Conservation (phyloP, 2,113 vertebrate species). For the Hepsetus odoe region DNA sequence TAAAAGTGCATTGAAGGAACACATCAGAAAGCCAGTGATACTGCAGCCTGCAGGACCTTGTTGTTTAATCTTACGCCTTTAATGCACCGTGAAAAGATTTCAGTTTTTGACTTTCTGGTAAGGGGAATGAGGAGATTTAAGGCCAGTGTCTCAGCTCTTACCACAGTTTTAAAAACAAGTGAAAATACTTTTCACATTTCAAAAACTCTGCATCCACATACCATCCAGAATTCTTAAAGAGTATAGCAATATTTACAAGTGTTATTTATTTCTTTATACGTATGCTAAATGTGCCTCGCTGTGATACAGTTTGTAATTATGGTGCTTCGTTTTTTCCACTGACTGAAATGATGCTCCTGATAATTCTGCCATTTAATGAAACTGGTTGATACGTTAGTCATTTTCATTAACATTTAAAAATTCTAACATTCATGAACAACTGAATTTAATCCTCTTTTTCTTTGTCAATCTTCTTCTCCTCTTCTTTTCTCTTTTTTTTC, state of each 20-base stretch:
- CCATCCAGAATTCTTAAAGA: neutral
- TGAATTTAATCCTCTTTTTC: conserved; percentile 51
- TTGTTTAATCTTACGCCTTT: neutral
- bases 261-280: neutral
- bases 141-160: neutral
- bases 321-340: neutral
- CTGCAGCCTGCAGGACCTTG: neutral
- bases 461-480: conserved; percentile 64
- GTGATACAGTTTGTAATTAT: neutral
- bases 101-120: neutral
- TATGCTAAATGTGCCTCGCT: neutral
- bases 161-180: neutral
- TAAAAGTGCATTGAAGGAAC: neutral
- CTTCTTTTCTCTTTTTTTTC: conserved; percentile 53
- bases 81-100: neutral
- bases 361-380: neutral
- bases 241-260: neutral
- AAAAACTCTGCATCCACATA: neutral
- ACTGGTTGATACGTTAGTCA: neutral
- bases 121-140: no score
- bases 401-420: neutral
- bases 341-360: neutral
- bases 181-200: neutral
- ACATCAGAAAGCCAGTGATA: neutral
- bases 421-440: conserved; percentile 26